Evolutionary conservation across 2,797 vertebrate species (phyloP), one percentile per base, ranked within the genome.

Genomic region (Leptatherina wallacei): DNA sequence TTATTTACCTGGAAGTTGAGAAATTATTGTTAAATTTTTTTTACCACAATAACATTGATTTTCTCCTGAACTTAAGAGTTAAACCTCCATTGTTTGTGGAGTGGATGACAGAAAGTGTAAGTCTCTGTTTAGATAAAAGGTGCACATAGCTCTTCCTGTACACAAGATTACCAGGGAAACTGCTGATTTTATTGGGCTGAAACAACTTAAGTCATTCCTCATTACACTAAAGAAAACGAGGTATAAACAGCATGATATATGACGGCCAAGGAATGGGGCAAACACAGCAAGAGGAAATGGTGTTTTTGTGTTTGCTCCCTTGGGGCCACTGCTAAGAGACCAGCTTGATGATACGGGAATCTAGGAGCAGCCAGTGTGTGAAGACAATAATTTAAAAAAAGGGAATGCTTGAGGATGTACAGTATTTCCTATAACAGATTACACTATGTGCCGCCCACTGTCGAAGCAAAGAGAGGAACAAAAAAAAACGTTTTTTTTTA

Each of bases 1-100:
- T 99, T 99, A 87, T 99, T 99, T 92, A 92, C 91, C 91, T 92
- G 77, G 0, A 90, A 82, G 73, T 73, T 2, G 0, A 40, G 36
- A 78, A 87, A 74, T 67, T 20, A 65, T 30, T 8, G 18, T 38
- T 61, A 13, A 14, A 52, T 13, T 76, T 75, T 57, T 32, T 75
- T 57, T 32, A 2, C 38, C 2, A 54, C 3, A 63, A 58, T 4
- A 68, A 78, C 14, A 14, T 52, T 2, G 6, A 3, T 8, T 0
- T n/a, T 52, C 4, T 69, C 14, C 47, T 6, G 6, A 24, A 16
- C 10, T 32, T 56, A 57, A 20, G 29, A 29, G 12, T 65, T 61
- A 18, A 47, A 69, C 22, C 9, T 35, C 55, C 24, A 61, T 61
- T 65, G 30, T 69, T 52, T 38, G 49, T 8, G 47, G 29, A 55